Evolutionary conservation across 1,140 invertebrate species (phyloP), one percentile per base, ranked within the genome.

Genomic region (Anthonomus grandis): DNA sequence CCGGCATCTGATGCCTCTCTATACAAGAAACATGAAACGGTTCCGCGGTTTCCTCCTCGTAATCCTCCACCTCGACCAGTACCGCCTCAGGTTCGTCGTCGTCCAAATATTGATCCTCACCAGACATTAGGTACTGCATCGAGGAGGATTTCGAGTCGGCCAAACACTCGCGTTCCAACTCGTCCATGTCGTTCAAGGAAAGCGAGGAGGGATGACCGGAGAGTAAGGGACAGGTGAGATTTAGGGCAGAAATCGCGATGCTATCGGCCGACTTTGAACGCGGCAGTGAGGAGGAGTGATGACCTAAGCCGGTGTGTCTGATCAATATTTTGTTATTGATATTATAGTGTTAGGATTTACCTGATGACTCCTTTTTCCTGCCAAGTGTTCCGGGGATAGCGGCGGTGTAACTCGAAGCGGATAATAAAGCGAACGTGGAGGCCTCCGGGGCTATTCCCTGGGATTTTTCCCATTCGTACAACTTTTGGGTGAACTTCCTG

Each of bases 401-500:
- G 44, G 74, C 73, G 42, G 70, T 70, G 64, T 80, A 79, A 17
- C 13, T 49, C 8, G 78, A 79, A 0, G 82, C 80, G 65, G 83
- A 81, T 0, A 92, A 73, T 0, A 91, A 69, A 0, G 87, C 85
- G 55, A 91, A 89, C 0, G 89, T 91, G 0, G 89, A 91, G 0
- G 83, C 83, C 71, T 90, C 89, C 0, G 86, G 89, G 0, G 83
- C 84, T 44, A 91, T 90, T 2, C 89, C 89, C 41, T 83, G 76
- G 22, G 88, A 85, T 58, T 91, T 90, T 70, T 95, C 91, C 92
- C 91, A 94, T 70, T 94, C 90, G 70, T 91, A 91, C 0, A 94
- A 76, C 69, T 93, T 93, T 27, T 88, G 84, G 0, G 89, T 92
- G 69, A 93, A 94, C 61, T 91, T 91, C 45, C 89, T 82, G 0